Conservation (phyloP, 35 echinoderm and acorn worm genomes). For the Anneissia japonica region DNA sequence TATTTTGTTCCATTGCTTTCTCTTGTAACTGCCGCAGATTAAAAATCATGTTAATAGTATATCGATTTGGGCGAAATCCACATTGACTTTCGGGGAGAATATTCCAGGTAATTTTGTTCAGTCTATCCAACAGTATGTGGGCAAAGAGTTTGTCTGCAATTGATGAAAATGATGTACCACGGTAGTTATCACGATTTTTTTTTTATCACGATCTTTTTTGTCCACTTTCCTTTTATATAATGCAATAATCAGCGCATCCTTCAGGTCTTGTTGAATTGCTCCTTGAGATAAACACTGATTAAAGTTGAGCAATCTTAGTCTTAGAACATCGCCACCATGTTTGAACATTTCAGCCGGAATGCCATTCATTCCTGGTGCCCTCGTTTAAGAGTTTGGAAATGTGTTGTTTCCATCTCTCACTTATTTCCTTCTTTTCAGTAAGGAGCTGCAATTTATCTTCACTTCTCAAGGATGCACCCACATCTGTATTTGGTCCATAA, state of each 20-base stretch:
- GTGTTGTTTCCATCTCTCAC: constrained; percentile 1
- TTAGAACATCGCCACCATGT: background rate
- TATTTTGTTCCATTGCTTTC: constrained; percentile 32
- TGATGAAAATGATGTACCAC: constrained; percentile 7
- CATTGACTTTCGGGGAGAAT: constrained; percentile 17
- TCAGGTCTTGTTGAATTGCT: background rate
- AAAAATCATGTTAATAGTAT: constrained; percentile 18
- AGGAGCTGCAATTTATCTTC: background rate
- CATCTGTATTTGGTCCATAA: background rate
- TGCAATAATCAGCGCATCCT: background rate
- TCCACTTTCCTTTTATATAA: constrained; percentile 21
- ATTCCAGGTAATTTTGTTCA: background rate
- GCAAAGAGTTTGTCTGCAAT: no score
- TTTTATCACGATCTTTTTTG: background rate
- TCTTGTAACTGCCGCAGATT: constrained; percentile 31
- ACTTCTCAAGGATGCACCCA: background rate
- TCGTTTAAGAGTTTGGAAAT: background rate
- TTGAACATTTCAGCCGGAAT: background rate
- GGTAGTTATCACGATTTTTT: constrained; percentile 28
- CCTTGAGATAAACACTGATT: background rate
- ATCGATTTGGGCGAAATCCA: background rate
- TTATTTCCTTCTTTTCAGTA: no score
- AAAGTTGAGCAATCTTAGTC: background rate
- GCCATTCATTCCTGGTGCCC: background rate
- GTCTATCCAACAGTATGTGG: background rate